Base-by-base conservation (phyloP, 2,888 invertebrate genomes). In the Ectemnius continuus region DNA sequence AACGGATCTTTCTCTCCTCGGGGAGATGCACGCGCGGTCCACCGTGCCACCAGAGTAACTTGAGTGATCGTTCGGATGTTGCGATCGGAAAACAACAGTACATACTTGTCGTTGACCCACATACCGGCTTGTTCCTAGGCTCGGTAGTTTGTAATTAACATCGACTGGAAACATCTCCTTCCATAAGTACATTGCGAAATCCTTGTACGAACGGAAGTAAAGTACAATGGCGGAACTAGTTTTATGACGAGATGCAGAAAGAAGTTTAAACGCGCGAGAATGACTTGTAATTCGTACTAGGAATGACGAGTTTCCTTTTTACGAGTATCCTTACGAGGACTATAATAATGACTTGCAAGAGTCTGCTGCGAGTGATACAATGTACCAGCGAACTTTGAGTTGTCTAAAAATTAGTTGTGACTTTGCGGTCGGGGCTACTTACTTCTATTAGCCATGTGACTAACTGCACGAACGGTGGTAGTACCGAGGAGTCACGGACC, bases 361-460 rank as follows among this genome's bases (percentile, higher is more conserved):
- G 26, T 26, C 11, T 8, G 0, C 11, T 8, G 0, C 8, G 8
- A 48, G 26, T 26, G 36, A n/a, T 63, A 48, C 47, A 26, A 11
- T 23, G 20, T 58, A 23, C 2, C 13, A 14, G 14, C 2, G 36
- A n/a, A 36, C 45, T 60, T 28, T 14, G n/a, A 60, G 26, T 13
- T 8, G 16, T 36, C 48, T 48, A 61, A 61, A 23, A 11, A 2
- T 58, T 36, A 36, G 36, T 36, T 36, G 11, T 36, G 4, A 11
- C 36, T 23, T 23, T 23, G 23, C 23, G 23, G 23, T 23, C 3
- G 23, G 23, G 4, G 36, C 8, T 20, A 67, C 76, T 92, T 91
- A 97, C 97, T 94, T 95, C 94, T 85, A 98, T 96, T 64, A 99
- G 94, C 98, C 98, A 99, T 88, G 95, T 95, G 46, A 98, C 97